Conservation (phyloP, 2,797 vertebrate genomes). For the Onychomys arenicola region DNA sequence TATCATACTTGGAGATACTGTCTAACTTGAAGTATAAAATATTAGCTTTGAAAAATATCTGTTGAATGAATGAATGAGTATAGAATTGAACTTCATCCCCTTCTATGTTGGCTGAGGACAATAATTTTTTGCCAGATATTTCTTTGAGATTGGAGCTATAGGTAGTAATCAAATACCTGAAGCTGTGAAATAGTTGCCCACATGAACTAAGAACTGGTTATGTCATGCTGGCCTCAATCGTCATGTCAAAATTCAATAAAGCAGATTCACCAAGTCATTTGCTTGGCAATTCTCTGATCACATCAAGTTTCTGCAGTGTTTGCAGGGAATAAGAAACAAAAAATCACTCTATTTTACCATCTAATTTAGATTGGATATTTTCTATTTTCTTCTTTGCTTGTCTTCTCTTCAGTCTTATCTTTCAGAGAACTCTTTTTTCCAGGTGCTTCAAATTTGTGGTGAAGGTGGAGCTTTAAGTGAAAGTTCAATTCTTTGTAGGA, state of each 20-base stretch:
- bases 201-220: background rate
- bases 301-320: constrained; percentile 10
- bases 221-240: constrained; percentile 53
- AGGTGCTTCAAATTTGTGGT: constrained; percentile 12
- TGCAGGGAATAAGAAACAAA: background rate
- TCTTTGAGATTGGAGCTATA: constrained; percentile 33
- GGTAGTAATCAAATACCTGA: background rate
- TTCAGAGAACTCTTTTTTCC: background rate
- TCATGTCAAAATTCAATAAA: constrained; percentile 34
- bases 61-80: constrained; percentile 13
- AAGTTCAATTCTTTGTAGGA: constrained; percentile 27
- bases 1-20: background rate
- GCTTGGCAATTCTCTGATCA: background rate
- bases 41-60: background rate
- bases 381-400: background rate
- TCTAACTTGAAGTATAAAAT: background rate
- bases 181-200: constrained; percentile 1
- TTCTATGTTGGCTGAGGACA: background rate
- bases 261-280: background rate
- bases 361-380: constrained; percentile 42
- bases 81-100: background rate
- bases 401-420: background rate
- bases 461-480: background rate
- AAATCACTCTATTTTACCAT: background rate
- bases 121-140: constrained; percentile 46